phyloP scores from a whole-genome alignment of 1,140 invertebrate species.

The Eumaeus atala region DNA sequence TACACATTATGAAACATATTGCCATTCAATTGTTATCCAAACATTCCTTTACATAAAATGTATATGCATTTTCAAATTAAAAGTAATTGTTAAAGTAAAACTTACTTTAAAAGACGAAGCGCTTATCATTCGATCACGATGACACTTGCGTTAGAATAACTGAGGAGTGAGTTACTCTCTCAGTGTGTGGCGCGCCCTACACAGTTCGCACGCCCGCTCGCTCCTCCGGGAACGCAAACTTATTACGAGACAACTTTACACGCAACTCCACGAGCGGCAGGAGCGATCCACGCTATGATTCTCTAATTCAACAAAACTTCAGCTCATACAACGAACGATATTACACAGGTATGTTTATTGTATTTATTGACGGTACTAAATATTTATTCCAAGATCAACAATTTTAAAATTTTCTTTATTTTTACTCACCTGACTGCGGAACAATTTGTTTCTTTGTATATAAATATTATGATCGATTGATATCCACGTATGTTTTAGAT shows the following conservation, averaged over 20 bases:
- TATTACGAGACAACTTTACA: constrained; percentile 40
- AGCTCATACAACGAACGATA: neutral
- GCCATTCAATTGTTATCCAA: no score
- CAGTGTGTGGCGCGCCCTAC: constrained; percentile 56
- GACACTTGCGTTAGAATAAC: constrained; percentile 70
- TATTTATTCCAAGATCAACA: no score
- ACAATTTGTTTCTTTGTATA: no score
- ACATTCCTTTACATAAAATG: no score
- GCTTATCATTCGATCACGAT: constrained; percentile 33
- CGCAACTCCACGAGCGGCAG: constrained; percentile 13
- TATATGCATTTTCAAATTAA: neutral
- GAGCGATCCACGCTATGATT: no score
- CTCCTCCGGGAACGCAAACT: constrained; percentile 33
- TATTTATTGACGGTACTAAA: neutral
- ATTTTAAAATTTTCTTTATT: no score
- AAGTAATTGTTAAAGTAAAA: neutral
- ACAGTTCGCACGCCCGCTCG: constrained; percentile 38
- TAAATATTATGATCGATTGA: no score
- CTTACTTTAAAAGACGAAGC: neutral
- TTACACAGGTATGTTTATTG: neutral
- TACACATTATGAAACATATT: no score
- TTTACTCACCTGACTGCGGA: no score
- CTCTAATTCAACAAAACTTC: no score
- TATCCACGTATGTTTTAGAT: no score
- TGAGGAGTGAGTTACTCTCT: constrained; percentile 40